Base-by-base conservation (phyloP, 2,113 vertebrate species). In the Mohoua ochrocephala region DNA sequence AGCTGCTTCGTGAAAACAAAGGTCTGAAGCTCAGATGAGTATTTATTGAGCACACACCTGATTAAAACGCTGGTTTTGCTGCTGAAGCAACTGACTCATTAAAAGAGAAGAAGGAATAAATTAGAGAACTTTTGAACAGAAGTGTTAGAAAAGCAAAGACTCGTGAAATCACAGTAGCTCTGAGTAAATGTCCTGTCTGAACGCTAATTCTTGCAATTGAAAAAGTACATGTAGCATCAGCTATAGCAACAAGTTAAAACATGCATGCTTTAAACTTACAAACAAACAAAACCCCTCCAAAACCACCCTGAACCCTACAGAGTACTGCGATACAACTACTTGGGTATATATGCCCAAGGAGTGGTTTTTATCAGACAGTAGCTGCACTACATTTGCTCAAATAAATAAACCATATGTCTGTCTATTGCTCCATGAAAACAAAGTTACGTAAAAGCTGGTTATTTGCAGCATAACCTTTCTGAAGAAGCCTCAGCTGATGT, bases 401-500 rank as follows among this genome's bases (percentile, higher is more conserved):
- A 74, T 39, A 92, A 92, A 92, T 33, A 71, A 67, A 15, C 8
- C 7, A 3, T 20, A 8, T 4, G 35, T 11, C 42, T 96, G 84
- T 93, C 42, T 90, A 37, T 9, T 31, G 65, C 73, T 97, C 61
- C 30, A 45, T 64, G 71, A 92, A 95, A 85, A 63, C 81, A 75
- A 93, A 96, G 81, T 96, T 71, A 92, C 16, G 27, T 91, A 75
- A 80, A 90, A 93, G 86, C 31, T 1, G 8, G 88, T 98, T 99
- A 98, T 98, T 98, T 98, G 97, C 92, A 96, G 95, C 86, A 90
- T 98, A 98, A 98, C 97, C 97, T 98, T 98, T 98, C 84, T 94
- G 97, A 86, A 91, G 97, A 97, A 97, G 94, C 85, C 78, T 97
- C 96, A 98, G 97, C 98, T 98, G 98, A 98, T 97, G 97, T 98